Evolutionary conservation across 2,797 vertebrate genomes (phyloP).

Genomic region (Lophotriccus pileatus): DNA sequence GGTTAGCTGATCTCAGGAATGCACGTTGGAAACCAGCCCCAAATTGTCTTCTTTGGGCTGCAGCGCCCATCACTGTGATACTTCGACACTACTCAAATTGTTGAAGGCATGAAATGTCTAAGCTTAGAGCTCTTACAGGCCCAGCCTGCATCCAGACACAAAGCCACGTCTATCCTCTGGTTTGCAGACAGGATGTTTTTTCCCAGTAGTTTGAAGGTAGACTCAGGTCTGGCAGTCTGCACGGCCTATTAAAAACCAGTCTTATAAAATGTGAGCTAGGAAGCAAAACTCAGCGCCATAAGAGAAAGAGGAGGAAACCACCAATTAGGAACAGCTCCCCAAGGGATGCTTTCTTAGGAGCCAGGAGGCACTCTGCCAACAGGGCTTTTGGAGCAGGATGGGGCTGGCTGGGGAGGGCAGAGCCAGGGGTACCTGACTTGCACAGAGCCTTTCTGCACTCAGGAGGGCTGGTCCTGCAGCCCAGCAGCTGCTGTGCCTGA

Average conservation of each 20-base stretch:
- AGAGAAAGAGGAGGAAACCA: conserved; percentile 62
- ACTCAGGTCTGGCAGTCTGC: conserved; percentile 27
- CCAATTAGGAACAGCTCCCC: conserved; percentile 50
- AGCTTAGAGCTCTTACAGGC: not conserved
- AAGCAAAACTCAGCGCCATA: conserved; percentile 22
- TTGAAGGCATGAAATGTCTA: not conserved
- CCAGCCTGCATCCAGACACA: not conserved
- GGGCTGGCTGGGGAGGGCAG: conserved; percentile 3
- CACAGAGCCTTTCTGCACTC: not conserved
- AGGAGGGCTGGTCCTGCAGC: not conserved
- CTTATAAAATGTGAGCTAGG: conserved; percentile 58
- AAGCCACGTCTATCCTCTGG: not conserved
- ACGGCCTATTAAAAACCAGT: conserved; percentile 30
- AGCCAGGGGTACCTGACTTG: not conserved
- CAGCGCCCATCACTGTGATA: not conserved
- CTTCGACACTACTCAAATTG: not conserved
- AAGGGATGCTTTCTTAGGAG: conserved; percentile 40
- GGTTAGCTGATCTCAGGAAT: not conserved
- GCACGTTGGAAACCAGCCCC: not conserved
- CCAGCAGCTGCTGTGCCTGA: not conserved
- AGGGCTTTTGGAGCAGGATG: not conserved
- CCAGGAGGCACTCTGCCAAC: conserved; percentile 52
- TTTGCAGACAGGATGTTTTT: conserved; percentile 15
- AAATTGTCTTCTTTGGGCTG: not conserved
- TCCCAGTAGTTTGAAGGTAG: conserved; percentile 14